phyloP scores from a whole-genome alignment of 2,797 vertebrate genomes.

The Rhinophrynus dorsalis region DNA sequence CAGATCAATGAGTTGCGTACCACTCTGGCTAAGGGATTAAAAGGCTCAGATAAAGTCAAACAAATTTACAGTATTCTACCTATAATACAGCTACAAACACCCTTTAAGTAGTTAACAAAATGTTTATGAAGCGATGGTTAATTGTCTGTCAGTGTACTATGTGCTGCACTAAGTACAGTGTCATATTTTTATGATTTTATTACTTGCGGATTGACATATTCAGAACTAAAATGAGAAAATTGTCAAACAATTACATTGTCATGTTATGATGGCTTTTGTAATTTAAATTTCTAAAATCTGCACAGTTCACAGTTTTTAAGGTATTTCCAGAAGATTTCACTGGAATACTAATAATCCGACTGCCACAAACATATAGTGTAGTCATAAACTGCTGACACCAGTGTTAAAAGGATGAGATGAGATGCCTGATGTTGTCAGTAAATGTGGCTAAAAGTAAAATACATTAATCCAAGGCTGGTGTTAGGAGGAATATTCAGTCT shows the following conservation, averaged over 20 bases:
- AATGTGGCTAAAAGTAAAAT: slow-evolving; percentile 5
- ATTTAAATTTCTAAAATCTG: slow-evolving; percentile 1
- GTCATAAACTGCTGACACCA: not conserved
- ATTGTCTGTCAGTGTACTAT: too few species aligned
- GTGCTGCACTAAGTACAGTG: not conserved
- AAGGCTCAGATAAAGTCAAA: too few species aligned
- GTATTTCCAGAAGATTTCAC: slow-evolving; percentile 15
- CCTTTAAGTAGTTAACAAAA: too few species aligned
- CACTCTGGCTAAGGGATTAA: too few species aligned
- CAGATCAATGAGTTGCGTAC: too few species aligned
- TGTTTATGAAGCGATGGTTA: too few species aligned
- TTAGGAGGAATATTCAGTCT: too few species aligned
- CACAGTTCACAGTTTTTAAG: not conserved
- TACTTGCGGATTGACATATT: slow-evolving; percentile 2
- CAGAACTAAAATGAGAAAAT: not conserved
- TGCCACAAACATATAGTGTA: not conserved
- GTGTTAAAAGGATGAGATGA: not conserved
- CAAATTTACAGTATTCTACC: too few species aligned
- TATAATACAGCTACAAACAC: too few species aligned
- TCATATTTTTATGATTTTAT: not conserved
- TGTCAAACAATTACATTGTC: not conserved
- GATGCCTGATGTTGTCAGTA: slow-evolving; percentile 1
- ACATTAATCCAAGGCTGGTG: too few species aligned
- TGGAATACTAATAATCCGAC: slow-evolving; percentile 3
- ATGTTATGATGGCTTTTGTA: not conserved